Percentiles rank a stretch among this genome's conserved stretches.
phyloP scores from a whole-genome alignment of 2,113 vertebrate genomes.

The Callopanchax toddi region DNA sequence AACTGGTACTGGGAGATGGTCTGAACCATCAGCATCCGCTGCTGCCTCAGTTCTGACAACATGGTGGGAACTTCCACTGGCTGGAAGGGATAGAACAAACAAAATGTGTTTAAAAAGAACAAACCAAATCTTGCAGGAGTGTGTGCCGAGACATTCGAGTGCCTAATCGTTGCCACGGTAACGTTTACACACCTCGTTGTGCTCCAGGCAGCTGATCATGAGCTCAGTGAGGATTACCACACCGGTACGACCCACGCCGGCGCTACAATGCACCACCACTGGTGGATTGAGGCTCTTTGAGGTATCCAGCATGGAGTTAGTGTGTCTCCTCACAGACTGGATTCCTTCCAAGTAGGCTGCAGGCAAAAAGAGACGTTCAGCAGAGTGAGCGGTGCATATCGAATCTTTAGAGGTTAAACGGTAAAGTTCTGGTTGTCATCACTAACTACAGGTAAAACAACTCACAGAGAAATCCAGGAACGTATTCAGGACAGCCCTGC shows the following conservation, averaged over 20 bases:
- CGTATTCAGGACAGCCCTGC: conserved; percentile 92
- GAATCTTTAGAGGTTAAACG: background rate
- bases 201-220: conserved; percentile 94
- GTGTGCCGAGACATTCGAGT: too few relatives aligned
- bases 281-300: conserved; percentile 87
- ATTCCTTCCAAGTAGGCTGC: conserved; percentile 95
- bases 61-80: conserved; percentile 90
- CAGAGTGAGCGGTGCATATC: too few relatives aligned
- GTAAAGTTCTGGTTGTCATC: background rate
- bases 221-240: conserved; percentile 93
- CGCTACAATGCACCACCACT: conserved; percentile 92
- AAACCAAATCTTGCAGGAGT: too few relatives aligned
- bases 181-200: conserved; percentile 85
- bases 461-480: conserved; percentile 93
- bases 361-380: background rate
- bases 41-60: conserved; percentile 88
- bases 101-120: background rate
- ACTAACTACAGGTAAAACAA: background rate
- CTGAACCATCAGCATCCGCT: conserved; percentile 96
- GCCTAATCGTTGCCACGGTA: background rate
- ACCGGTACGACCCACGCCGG: conserved; percentile 89
- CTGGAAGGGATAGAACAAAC: conserved; percentile 64
- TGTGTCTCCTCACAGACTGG: conserved; percentile 92
- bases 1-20: conserved; percentile 95
- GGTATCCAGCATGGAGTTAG: conserved; percentile 91